These are phyloP conservation scores for Psittacara wagleri DNA, from an alignment of 2,113 vertebrate species.

Conservation along the genomic window DNA sequence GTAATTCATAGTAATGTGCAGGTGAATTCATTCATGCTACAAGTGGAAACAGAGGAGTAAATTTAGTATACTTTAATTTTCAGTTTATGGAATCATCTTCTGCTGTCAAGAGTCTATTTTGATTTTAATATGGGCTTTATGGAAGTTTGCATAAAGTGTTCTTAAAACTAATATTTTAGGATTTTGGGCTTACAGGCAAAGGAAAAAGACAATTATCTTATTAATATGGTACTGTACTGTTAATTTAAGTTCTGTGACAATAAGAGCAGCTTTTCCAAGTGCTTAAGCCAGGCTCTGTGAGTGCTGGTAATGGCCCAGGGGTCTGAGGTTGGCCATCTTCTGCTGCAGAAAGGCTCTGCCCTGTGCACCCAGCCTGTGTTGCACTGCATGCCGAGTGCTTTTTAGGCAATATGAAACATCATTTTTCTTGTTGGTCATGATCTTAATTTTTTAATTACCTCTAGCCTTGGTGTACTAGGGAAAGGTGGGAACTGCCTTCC, in stretches of 20 bases:
- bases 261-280: neutral
- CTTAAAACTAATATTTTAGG: neutral
- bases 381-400: fast-evolving
- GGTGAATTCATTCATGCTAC: neutral
- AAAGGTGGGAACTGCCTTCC: neutral
- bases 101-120: neutral
- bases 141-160: neutral
- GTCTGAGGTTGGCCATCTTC: too few relatives aligned
- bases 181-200: slow-evolving; percentile 38
- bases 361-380: neutral
- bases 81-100: neutral
- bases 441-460: neutral
- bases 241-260: neutral
- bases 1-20: neutral
- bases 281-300: neutral
- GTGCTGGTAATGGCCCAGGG: neutral
- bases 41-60: neutral
- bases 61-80: neutral
- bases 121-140: neutral
- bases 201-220: neutral
- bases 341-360: neutral
- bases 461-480: neutral
- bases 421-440: neutral
- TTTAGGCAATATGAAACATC: neutral
- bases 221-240: slow-evolving; percentile 1